A percentile compares a stretch with the other conserved stretches of the same genome.
Conservation (phyloP, 2,797 vertebrate genomes). For the Lemur catta region DNA sequence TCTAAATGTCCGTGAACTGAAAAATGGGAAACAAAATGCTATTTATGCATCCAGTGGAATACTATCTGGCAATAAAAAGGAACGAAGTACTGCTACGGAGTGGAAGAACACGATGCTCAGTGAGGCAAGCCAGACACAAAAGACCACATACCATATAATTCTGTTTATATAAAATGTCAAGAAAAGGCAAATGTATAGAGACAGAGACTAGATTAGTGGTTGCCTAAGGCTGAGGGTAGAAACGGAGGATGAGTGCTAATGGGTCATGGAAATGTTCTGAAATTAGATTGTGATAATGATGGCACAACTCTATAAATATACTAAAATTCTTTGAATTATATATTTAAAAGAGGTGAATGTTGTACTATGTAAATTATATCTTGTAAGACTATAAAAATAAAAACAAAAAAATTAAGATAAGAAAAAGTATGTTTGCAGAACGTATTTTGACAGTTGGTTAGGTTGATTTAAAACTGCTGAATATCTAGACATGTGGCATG, state of each 20-base stretch:
- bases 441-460: neutral
- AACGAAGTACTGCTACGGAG: neutral
- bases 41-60: neutral
- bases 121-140: neutral
- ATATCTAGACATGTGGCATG: neutral
- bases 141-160: neutral
- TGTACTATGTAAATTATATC: neutral
- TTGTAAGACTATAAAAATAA: neutral
- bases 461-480: neutral
- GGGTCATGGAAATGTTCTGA: neutral
- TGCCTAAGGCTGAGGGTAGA: neutral
- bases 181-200: neutral
- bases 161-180: neutral
- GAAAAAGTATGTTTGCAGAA: neutral
- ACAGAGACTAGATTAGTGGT: neutral
- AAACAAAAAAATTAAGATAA: neutral
- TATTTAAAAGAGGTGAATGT: neutral
- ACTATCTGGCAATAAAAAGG: neutral
- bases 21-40: neutral
- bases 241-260: neutral
- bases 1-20: neutral
- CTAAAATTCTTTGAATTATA: neutral
- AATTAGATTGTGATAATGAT: neutral
- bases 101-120: neutral
- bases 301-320: neutral